phyloP scores from a whole-genome alignment of 2,797 vertebrate genomes.

The Nannoperca australis region DNA sequence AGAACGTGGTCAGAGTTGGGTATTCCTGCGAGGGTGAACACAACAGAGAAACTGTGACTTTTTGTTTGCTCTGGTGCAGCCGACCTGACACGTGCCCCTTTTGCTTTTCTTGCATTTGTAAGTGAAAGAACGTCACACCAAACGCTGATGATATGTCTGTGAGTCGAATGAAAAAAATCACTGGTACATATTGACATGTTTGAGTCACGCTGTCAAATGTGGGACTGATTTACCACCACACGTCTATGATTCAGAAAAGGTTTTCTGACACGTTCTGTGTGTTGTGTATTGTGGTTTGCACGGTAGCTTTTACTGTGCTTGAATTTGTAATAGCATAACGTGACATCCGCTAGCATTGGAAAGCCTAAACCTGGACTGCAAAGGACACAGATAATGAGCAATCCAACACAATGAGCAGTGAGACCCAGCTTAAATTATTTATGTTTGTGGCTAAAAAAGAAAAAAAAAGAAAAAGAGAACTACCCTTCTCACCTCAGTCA shows the following conservation, averaged over 20 bases:
- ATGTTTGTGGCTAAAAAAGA: slow-evolving; percentile 11
- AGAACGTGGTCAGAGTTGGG: slow-evolving; percentile 97
- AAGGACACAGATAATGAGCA: background rate
- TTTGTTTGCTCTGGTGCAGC: slow-evolving; percentile 2
- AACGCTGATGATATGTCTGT: background rate
- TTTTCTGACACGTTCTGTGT: background rate
- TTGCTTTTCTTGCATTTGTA: slow-evolving; percentile 17
- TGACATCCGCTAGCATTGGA: background rate
- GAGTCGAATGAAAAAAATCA: background rate
- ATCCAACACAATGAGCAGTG: slow-evolving; percentile 2
- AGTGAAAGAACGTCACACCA: background rate
- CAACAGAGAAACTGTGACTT: background rate
- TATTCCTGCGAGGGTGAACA: slow-evolving; percentile 87
- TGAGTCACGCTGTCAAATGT: background rate
- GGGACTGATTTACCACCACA: background rate
- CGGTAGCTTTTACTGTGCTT: background rate
- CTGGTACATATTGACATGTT: background rate
- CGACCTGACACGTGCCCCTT: background rate
- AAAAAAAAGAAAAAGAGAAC: background rate
- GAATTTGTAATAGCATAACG: background rate
- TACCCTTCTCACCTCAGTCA: slow-evolving; percentile 93
- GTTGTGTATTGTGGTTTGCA: background rate
- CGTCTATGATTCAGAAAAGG: background rate
- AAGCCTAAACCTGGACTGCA: background rate
- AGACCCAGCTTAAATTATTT: background rate